A percentile compares a stretch with the other conserved stretches of the same genome.
Evolutionary conservation across 2,113 vertebrate genomes (phyloP).

Genomic region (Oceanites oceanicus): DNA sequence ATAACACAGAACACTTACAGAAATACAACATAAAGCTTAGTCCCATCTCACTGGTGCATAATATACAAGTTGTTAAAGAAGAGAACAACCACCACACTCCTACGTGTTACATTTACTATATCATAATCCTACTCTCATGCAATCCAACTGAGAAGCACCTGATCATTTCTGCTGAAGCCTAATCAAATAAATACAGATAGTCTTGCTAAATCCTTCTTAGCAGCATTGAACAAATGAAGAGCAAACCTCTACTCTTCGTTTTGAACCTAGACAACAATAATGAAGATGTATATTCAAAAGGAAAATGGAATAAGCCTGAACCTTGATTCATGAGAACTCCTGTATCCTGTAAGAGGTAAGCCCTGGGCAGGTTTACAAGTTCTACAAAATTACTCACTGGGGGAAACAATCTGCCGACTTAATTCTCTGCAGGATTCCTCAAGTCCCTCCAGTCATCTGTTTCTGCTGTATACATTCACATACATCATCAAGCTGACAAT

Average conservation of each 20-base stretch:
- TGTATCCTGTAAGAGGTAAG: not conserved
- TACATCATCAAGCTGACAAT: conserved; percentile 20
- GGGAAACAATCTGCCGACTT: not conserved
- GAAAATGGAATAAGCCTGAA: not conserved
- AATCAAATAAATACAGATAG: not conserved
- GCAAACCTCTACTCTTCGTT: not conserved
- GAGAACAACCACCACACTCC: not conserved
- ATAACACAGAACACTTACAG: fast-evolving
- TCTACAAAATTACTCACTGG: not conserved
- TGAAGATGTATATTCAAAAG: not conserved
- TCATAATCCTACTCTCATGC: not conserved
- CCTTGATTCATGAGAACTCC: not conserved
- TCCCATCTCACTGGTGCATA: not conserved
- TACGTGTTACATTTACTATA: fast-evolving
- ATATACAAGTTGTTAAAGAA: not conserved
- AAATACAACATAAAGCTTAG: not conserved
- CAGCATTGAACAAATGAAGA: not conserved
- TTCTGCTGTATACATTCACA: conserved; percentile 8
- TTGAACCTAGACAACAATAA: not conserved
- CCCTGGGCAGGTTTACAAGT: not conserved
- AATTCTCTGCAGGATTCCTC: conserved; percentile 7
- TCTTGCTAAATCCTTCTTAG: not conserved
- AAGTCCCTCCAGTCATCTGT: conserved; percentile 31
- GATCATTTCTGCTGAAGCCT: not conserved
- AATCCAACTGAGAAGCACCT: not conserved